Evolutionary conservation across 2,888 invertebrate genomes (phyloP).

Genomic region (Exocentrus adspersus): DNA sequence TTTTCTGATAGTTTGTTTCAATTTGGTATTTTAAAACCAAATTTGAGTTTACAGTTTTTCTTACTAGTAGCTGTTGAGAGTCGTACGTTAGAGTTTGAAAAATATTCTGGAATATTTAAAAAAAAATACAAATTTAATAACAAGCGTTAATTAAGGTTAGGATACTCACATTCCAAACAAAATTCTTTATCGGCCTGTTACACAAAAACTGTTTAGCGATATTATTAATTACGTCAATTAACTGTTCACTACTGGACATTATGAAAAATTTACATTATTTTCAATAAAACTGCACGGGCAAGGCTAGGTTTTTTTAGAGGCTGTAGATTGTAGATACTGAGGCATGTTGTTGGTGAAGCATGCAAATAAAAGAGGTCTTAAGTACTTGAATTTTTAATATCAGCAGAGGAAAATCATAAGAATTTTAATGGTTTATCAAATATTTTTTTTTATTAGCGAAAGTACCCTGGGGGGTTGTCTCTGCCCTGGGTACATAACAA

Average conservation of each 20-base stretch:
- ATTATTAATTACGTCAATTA: constrained; percentile 19
- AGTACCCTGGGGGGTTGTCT: no score
- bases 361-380: no score
- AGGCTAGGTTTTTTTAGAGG: no score
- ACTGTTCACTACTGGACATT: background rate
- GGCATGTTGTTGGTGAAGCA: no score
- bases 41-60: constrained; percentile 68
- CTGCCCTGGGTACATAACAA: no score
- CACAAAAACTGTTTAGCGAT: constrained; percentile 57
- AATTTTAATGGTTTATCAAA: no score
- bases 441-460: no score
- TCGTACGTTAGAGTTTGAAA: constrained; percentile 52
- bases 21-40: constrained; percentile 71
- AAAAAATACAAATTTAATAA: background rate
- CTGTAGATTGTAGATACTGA: no score
- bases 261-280: no score
- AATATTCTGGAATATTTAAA: constrained; percentile 27
- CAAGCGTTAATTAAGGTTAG: constrained; percentile 22
- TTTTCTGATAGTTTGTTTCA: constrained; percentile 70
- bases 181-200: constrained; percentile 46
- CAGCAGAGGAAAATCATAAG: no score
- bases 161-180: constrained; percentile 42
- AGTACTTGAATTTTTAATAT: no score
- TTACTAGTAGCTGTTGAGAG: constrained; percentile 70
- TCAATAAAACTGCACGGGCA: no score